Percentiles rank a stretch among this genome's conserved stretches.
phyloP scores from a whole-genome alignment of 2,113 vertebrate genomes.

The Rhizomys pruinosus region DNA sequence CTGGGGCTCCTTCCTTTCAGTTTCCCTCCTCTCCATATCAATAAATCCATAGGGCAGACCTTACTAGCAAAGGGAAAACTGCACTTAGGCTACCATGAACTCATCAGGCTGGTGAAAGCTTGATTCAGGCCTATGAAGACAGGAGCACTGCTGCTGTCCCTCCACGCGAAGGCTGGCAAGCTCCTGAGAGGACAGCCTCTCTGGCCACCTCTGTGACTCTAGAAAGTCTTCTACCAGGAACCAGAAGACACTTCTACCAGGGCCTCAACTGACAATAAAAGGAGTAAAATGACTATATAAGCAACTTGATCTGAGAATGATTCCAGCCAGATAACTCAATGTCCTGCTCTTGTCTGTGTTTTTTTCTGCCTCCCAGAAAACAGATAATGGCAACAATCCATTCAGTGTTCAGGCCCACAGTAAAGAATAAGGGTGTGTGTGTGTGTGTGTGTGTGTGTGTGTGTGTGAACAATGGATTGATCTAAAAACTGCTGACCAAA shows the following conservation, averaged over 20 bases:
- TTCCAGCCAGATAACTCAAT: neutral
- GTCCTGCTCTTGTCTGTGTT: neutral
- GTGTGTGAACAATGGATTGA: neutral
- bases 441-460: too few relatives aligned
- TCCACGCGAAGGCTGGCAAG: neutral
- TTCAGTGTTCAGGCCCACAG: too few relatives aligned
- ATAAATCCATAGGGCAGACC: neutral
- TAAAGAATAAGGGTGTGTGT: neutral
- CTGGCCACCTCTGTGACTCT: neutral
- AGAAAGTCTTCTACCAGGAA: neutral
- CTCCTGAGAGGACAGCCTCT: neutral
- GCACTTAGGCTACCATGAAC: neutral
- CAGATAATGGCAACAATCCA: neutral
- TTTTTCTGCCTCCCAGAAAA: constrained; percentile 18
- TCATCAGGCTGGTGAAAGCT: too few relatives aligned
- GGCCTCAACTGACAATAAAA: neutral
- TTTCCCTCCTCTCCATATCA: neutral
- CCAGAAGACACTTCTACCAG: neutral
- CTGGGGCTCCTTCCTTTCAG: neutral
- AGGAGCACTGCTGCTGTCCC: neutral
- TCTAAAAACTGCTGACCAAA: neutral
- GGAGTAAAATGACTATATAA: neutral
- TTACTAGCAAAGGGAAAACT: neutral
- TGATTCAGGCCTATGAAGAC: neutral
- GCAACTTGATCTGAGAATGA: neutral